Evolutionary conservation across 2,797 vertebrate species (phyloP).

Genomic region (Valencia hispanica): DNA sequence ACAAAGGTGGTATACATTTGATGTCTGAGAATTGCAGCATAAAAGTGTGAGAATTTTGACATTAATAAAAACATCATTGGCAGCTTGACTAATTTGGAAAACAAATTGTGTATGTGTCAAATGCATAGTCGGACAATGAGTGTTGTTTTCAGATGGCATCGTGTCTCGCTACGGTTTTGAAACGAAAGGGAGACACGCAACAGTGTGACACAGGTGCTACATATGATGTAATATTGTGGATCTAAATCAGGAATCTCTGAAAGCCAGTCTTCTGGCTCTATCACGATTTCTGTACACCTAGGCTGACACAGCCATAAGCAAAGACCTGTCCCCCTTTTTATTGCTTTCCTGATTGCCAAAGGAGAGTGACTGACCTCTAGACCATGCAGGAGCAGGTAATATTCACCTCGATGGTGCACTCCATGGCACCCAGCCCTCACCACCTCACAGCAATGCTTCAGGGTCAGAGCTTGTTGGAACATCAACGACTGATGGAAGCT

Average conservation of each 20-base stretch:
- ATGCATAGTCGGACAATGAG: not conserved
- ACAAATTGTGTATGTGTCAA: not conserved
- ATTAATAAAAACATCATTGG: not conserved
- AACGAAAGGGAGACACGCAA: not conserved
- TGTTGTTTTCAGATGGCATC: not conserved
- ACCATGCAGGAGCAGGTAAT: conserved; percentile 50
- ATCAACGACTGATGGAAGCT: conserved; percentile 66
- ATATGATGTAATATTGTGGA: conserved; percentile 4
- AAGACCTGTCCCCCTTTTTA: conserved; percentile 49
- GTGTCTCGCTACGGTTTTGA: not conserved
- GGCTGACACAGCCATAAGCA: conserved; percentile 37
- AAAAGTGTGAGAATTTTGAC: not conserved
- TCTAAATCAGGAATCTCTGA: conserved; percentile 14
- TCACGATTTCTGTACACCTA: conserved; percentile 42
- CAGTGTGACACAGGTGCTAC: not conserved
- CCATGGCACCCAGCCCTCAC: conserved; percentile 35
- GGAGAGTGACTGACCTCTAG: conserved; percentile 68
- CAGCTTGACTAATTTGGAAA: not conserved
- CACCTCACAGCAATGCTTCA: conserved; percentile 47
- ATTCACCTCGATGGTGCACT: conserved; percentile 64
- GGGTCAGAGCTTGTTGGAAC: conserved; percentile 66
- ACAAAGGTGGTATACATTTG: not conserved
- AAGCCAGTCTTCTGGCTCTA: conserved; percentile 29
- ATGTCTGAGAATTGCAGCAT: not conserved
- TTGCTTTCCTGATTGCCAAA: conserved; percentile 65